Conservation (phyloP, 2,113 vertebrate species). For the Excalfactoria chinensis region DNA sequence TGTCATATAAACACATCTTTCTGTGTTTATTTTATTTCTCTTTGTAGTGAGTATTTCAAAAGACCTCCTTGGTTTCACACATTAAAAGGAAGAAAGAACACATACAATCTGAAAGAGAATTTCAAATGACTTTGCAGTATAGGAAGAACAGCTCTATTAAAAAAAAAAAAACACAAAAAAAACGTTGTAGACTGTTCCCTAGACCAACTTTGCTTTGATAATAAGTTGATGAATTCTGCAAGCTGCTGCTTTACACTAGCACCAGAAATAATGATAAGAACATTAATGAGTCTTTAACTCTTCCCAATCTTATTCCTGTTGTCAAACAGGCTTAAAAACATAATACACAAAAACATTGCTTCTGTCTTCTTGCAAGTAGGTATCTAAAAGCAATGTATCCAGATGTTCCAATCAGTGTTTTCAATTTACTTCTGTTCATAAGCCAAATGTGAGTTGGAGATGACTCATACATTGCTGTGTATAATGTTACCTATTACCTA, state of each 20-base stretch:
- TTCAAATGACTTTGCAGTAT: not conserved
- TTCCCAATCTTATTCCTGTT: not conserved
- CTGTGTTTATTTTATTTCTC: not conserved
- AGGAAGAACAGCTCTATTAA: not conserved
- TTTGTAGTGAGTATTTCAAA: not conserved
- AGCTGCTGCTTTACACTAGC: not conserved
- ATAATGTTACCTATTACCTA: not conserved
- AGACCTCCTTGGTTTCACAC: not conserved
- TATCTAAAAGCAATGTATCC: not conserved
- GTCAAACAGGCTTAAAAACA: not conserved
- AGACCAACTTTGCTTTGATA: not conserved
- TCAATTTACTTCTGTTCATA: slow-evolving; percentile 19
- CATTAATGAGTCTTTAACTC: not conserved
- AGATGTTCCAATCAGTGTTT: slow-evolving; percentile 32
- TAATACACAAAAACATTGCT: not conserved
- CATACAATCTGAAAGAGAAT: not conserved
- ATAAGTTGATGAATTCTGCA: not conserved
- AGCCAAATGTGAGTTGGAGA: not conserved
- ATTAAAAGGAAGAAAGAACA: not conserved
- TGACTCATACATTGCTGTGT: not conserved
- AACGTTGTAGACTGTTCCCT: not conserved
- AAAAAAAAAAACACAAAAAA: not conserved
- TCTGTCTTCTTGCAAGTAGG: not conserved
- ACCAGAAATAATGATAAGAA: not conserved
- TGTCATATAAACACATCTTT: not conserved